Conservation (phyloP, 2,797 vertebrate species). For the Propithecus perrieri region DNA sequence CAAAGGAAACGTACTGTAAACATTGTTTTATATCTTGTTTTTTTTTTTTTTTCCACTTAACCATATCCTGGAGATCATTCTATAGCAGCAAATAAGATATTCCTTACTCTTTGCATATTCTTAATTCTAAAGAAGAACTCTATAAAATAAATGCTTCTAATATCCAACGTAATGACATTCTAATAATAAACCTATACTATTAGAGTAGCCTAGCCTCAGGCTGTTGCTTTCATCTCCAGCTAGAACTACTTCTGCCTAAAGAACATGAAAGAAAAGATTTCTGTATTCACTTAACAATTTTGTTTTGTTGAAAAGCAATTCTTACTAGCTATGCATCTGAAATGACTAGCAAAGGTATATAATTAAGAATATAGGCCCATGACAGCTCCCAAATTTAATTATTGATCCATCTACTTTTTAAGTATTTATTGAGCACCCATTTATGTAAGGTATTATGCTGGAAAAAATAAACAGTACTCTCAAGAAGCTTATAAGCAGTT, state of each 20-base stretch:
- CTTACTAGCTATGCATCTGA: neutral
- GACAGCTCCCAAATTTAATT: neutral
- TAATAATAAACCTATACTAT: neutral
- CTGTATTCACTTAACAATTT: neutral
- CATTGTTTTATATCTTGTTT: neutral
- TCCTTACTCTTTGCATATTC: neutral
- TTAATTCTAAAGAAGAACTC: neutral
- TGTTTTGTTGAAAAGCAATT: slow-evolving; percentile 20
- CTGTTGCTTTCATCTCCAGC: neutral
- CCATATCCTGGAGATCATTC: neutral
- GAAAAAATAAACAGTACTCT: neutral
- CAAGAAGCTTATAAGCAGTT: neutral
- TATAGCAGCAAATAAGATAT: neutral
- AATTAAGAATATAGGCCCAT: neutral
- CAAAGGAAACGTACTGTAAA: neutral
- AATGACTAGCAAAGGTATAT: neutral
- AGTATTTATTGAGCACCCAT: neutral
- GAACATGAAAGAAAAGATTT: neutral
- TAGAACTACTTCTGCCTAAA: neutral
- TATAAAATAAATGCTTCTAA: neutral
- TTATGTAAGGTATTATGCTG: neutral
- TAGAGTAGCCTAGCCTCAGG: neutral
- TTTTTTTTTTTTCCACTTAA: neutral
- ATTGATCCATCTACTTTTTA: neutral
- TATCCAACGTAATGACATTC: neutral